These are phyloP conservation scores for Cynocephalus volans DNA, from an alignment of 2,113 vertebrate species.

Conservation along the genomic window DNA sequence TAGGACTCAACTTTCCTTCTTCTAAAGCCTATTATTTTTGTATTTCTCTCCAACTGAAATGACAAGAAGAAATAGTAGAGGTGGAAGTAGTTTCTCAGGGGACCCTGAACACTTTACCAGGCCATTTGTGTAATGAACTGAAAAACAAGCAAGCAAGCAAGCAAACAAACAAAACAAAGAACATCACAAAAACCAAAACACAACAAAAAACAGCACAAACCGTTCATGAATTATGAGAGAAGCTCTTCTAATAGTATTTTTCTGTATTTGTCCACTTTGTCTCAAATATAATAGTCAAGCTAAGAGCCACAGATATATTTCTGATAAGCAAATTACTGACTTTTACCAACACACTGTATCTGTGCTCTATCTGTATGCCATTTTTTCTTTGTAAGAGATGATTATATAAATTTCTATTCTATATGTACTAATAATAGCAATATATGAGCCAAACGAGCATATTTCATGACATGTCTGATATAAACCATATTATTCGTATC, in stretches of 20 bases:
- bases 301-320: not conserved
- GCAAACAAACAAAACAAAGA: not conserved
- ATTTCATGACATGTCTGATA: not conserved
- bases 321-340: not conserved
- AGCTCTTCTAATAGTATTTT: not conserved
- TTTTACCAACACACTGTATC: not conserved
- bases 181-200: not conserved
- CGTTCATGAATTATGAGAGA: not conserved
- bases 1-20: not conserved
- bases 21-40: not conserved
- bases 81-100: not conserved
- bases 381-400: not conserved
- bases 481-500: conserved; percentile 51
- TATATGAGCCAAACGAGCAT: not conserved
- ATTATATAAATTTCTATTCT: not conserved
- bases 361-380: not conserved
- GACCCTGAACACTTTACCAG: not conserved
- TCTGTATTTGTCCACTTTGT: not conserved
- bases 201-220: not conserved
- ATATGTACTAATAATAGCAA: not conserved
- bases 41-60: conserved; percentile 55
- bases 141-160: not conserved
- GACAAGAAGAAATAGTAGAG: not conserved
- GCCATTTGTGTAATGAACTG: not conserved
- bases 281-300: not conserved